Evolutionary conservation across 1,140 invertebrate species (phyloP).

Genomic region (Solen grandis): DNA sequence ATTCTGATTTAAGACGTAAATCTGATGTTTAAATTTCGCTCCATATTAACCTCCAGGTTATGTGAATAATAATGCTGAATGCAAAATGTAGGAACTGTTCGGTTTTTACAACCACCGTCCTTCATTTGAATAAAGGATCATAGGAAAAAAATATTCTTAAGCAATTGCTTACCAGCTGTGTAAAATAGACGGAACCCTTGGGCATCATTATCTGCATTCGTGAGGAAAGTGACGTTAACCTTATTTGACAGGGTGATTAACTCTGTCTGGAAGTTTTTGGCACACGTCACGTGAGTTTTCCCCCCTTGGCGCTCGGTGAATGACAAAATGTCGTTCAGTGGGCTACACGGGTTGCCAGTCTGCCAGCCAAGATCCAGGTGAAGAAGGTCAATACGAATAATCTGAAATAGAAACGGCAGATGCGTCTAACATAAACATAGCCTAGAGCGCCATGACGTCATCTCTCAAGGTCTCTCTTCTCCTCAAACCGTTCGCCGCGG

Average conservation of each 20-base stretch:
- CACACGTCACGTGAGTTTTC: slow-evolving; percentile 10
- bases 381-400: slow-evolving; percentile 66
- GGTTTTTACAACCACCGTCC: no score
- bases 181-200: slow-evolving; percentile 68
- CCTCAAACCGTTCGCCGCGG: no score
- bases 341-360: slow-evolving; percentile 59
- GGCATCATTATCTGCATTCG: slow-evolving; percentile 63
- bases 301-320: slow-evolving; percentile 18
- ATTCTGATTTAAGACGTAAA: no score
- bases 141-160: no score
- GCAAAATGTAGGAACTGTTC: no score
- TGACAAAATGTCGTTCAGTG: slow-evolving; percentile 56
- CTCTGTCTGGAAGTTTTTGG: slow-evolving; percentile 24
- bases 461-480: no score
- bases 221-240: slow-evolving; percentile 62
- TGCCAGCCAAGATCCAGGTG: slow-evolving; percentile 70
- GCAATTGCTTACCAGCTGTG: slow-evolving; percentile 65
- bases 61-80: no score
- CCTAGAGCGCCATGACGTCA: no score
- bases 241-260: slow-evolving; percentile 49
- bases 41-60: no score
- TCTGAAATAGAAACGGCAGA: slow-evolving; percentile 63
- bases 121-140: no score
- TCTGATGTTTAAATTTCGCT: no score
- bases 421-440: no score